Evolutionary conservation across 2,797 vertebrate species (phyloP).

Genomic region (Hippopotamyrus pictus): DNA sequence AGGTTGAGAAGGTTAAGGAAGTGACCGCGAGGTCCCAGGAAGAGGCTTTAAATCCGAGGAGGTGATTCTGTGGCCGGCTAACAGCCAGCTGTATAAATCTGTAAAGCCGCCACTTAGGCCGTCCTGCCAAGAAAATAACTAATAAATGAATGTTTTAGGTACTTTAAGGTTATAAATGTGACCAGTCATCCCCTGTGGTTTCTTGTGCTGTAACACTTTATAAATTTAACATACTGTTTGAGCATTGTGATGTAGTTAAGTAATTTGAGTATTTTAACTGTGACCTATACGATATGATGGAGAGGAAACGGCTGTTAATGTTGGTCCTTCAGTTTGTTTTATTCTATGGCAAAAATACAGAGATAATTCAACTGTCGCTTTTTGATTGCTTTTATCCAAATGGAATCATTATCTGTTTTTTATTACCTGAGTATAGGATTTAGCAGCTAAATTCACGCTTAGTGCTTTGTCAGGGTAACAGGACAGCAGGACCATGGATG

Average conservation of each 20-base stretch:
- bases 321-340: neutral
- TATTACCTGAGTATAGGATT: neutral
- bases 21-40: neutral
- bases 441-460: neutral
- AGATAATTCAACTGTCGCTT: neutral
- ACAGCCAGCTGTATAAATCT: conserved; percentile 8
- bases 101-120: neutral
- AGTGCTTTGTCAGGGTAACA: neutral
- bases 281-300: neutral
- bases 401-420: neutral
- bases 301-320: neutral
- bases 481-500: neutral
- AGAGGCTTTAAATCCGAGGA: neutral
- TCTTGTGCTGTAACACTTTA: neutral
- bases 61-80: neutral
- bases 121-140: conserved; percentile 3
- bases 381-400: neutral
- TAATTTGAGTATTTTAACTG: neutral
- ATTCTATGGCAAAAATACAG: neutral
- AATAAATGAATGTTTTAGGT: conserved; percentile 2
- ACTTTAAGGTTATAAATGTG: conserved; percentile 3
- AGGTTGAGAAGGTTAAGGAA: conserved; percentile 10
- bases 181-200: neutral
- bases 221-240: conserved; percentile 1
- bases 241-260: neutral